Evolutionary conservation across 2,113 vertebrate genomes (phyloP).

Genomic region (Cyphomyrus discorhynchus): DNA sequence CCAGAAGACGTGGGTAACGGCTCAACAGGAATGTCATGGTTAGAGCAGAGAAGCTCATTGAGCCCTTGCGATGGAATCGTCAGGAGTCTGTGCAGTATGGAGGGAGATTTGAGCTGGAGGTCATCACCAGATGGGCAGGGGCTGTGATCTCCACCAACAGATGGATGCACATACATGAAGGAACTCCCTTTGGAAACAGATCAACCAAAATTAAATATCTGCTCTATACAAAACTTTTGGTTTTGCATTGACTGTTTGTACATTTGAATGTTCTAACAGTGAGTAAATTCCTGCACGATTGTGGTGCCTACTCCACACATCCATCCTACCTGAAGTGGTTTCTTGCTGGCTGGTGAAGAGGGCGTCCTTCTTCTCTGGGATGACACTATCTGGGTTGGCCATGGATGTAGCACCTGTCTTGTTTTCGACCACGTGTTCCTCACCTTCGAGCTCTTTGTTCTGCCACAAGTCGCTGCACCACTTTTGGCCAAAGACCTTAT

Average conservation of each 20-base stretch:
- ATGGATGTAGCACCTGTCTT: background rate
- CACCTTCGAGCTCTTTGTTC: constrained; percentile 37
- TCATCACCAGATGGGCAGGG: constrained; percentile 24
- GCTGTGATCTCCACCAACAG: background rate
- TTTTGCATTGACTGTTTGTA: background rate
- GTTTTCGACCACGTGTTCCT: constrained; percentile 20
- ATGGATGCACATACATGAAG: background rate
- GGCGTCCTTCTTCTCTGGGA: constrained; percentile 39
- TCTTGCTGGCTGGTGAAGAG: constrained; percentile 47
- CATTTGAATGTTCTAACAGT: background rate
- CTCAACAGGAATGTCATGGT: constrained; percentile 31
- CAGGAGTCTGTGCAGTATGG: constrained; percentile 66
- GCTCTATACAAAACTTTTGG: background rate
- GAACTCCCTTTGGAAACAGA: constrained; percentile 8
- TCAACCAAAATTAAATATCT: background rate
- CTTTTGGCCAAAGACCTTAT: constrained; percentile 64
- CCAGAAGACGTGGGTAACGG: constrained; percentile 24
- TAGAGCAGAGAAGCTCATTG: constrained; percentile 49
- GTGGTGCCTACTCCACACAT: constrained; percentile 41
- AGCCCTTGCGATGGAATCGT: constrained; percentile 53
- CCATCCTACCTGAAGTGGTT: constrained; percentile 18
- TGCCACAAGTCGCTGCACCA: constrained; percentile 61
- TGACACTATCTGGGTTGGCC: constrained; percentile 16
- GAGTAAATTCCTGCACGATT: constrained; percentile 23
- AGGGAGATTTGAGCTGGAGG: constrained; percentile 47